Conservation (phyloP, 2,113 vertebrate species). For the Verasper variegatus region DNA sequence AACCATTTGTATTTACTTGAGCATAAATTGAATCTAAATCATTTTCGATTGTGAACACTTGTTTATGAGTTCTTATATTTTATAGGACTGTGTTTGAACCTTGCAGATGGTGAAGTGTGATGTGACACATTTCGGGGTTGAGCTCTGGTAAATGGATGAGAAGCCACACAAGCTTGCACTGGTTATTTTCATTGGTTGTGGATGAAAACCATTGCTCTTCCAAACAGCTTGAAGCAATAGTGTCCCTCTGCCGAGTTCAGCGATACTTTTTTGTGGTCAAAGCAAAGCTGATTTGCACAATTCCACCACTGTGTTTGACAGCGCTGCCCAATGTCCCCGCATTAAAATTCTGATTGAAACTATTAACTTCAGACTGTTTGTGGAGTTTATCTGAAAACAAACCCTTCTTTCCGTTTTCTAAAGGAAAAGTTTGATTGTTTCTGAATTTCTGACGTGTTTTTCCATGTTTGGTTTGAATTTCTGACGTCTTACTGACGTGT, state of each 20-base stretch:
- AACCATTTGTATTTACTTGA: not conserved
- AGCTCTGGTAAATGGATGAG: not conserved
- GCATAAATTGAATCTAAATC: not conserved
- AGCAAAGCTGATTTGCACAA: not conserved
- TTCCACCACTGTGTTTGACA: not conserved
- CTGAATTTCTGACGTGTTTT: constrained; percentile 5
- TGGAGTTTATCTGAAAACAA: not conserved
- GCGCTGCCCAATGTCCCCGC: not conserved
- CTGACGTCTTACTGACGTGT: too few species aligned
- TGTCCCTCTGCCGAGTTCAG: not conserved
- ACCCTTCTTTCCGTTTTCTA: not conserved
- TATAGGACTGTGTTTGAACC: not conserved
- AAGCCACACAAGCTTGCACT: not conserved
- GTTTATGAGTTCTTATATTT: not conserved
- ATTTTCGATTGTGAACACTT: not conserved
- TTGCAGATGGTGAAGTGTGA: not conserved
- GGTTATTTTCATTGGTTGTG: not conserved
- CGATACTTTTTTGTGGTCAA: not conserved
- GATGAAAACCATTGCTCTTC: not conserved
- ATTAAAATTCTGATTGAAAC: not conserved
- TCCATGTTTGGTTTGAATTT: too few species aligned
- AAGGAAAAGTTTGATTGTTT: not conserved
- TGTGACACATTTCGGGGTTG: not conserved
- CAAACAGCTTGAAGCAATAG: not conserved
- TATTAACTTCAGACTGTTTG: not conserved